Conservation (phyloP, 1,140 invertebrate species). For the Gonatopus flavifemur region DNA sequence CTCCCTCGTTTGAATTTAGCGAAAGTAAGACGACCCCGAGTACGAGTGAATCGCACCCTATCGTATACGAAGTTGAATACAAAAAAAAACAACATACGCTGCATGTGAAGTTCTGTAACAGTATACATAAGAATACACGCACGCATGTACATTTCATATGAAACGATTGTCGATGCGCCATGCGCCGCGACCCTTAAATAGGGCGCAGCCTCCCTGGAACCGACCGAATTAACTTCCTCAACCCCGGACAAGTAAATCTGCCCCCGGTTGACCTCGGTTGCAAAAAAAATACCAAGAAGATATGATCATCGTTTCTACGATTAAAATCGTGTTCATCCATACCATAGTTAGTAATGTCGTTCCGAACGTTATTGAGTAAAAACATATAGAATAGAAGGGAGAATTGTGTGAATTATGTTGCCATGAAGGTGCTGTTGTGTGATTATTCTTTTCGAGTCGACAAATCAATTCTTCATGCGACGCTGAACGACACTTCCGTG, state of each 20-base stretch:
- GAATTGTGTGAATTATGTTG: not conserved
- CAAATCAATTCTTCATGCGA: too few relatives aligned
- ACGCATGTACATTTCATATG: too few relatives aligned
- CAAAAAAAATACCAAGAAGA: not conserved
- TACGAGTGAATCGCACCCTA: too few relatives aligned
- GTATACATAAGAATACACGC: too few relatives aligned
- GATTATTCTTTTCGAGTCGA: not conserved
- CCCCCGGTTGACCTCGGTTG: conserved; percentile 5
- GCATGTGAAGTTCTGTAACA: too few relatives aligned
- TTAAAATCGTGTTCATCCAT: not conserved
- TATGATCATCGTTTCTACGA: not conserved
- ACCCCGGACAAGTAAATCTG: conserved; percentile 18
- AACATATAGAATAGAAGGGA: not conserved
- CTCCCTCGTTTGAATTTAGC: too few relatives aligned
- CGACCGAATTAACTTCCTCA: conserved; percentile 17
- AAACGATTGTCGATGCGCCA: conserved; percentile 24
- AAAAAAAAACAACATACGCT: too few relatives aligned
- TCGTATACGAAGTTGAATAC: too few relatives aligned
- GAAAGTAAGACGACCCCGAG: too few relatives aligned
- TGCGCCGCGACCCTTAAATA: conserved; percentile 39
- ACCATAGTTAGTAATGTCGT: not conserved
- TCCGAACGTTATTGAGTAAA: not conserved
- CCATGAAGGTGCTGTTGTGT: not conserved
- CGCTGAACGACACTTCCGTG: too few relatives aligned
- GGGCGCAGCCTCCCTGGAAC: conserved; percentile 37